Conservation (phyloP, 2,888 invertebrate species). For the Volucella bombylans region DNA sequence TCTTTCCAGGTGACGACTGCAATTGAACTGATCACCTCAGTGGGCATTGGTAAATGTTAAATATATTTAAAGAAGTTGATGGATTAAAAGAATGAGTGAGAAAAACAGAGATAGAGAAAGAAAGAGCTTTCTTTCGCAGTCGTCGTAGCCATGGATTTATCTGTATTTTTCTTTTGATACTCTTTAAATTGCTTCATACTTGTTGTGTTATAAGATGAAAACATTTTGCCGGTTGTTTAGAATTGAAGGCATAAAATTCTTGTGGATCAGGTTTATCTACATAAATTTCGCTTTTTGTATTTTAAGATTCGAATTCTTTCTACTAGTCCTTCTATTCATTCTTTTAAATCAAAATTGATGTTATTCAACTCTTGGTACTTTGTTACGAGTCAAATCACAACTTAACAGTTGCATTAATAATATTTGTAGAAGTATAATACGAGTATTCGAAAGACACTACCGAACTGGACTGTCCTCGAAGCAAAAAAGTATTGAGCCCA, state of each 20-base stretch:
- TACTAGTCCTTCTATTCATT: neutral
- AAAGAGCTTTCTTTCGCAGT: constrained; percentile 63
- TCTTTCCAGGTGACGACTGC: constrained; percentile 55
- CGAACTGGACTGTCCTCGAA: no score
- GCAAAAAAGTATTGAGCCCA: no score
- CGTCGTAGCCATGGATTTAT: constrained; percentile 12
- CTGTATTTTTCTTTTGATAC: constrained; percentile 12
- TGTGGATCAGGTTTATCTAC: neutral
- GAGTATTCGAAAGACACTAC: no score
- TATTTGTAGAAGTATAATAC: no score
- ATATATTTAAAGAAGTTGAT: constrained; percentile 62
- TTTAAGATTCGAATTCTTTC: no score
- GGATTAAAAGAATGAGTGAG: neutral
- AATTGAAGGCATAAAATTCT: neutral
- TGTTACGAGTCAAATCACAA: no score
- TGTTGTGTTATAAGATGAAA: neutral
- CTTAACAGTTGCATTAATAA: no score
- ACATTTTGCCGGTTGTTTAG: constrained; percentile 10
- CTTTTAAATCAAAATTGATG: constrained; percentile 1
- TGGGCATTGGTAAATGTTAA: constrained; percentile 67
- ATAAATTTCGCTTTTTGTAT: no score
- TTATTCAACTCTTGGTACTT: neutral
- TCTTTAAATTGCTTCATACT: neutral
- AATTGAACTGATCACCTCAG: constrained; percentile 65
- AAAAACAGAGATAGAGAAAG: constrained; percentile 35